Evolutionary conservation across 2,797 vertebrate genomes (phyloP).

Genomic region (Delichon dasypus): DNA sequence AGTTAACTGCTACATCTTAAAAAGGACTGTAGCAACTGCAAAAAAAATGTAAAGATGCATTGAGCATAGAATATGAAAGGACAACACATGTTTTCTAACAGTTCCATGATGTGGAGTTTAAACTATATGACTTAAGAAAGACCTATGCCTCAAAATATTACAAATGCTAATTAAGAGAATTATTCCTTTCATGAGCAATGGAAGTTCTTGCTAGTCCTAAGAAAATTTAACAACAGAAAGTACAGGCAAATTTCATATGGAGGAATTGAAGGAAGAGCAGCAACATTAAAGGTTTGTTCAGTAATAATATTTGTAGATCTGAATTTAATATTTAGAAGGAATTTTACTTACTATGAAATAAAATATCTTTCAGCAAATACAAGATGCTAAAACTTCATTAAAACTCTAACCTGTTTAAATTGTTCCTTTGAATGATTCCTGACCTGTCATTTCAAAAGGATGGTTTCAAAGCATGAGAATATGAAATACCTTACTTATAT

Average conservation of each 20-base stretch:
- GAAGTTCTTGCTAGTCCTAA: background rate
- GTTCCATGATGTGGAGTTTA: background rate
- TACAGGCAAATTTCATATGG: background rate
- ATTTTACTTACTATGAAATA: slow-evolving; percentile 3
- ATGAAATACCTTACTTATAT: background rate
- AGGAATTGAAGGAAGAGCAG: background rate
- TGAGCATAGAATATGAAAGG: background rate
- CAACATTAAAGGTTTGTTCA: background rate
- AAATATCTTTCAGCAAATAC: background rate
- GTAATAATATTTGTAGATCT: background rate
- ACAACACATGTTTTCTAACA: background rate
- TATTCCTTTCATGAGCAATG: background rate
- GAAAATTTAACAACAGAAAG: background rate
- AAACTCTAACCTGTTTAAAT: background rate
- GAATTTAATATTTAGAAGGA: background rate
- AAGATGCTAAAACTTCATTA: background rate
- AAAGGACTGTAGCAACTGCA: background rate
- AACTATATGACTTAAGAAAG: background rate
- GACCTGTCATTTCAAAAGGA: background rate
- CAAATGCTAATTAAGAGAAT: background rate
- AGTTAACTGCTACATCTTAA: background rate
- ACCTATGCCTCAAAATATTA: background rate
- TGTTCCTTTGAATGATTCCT: background rate
- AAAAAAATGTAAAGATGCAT: rapidly evolving
- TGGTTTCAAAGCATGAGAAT: background rate